Percentiles rank a stretch among this genome's conserved stretches.
Conservation (phyloP, 2,888 invertebrate genomes). For the Apodemia hepburni region DNA sequence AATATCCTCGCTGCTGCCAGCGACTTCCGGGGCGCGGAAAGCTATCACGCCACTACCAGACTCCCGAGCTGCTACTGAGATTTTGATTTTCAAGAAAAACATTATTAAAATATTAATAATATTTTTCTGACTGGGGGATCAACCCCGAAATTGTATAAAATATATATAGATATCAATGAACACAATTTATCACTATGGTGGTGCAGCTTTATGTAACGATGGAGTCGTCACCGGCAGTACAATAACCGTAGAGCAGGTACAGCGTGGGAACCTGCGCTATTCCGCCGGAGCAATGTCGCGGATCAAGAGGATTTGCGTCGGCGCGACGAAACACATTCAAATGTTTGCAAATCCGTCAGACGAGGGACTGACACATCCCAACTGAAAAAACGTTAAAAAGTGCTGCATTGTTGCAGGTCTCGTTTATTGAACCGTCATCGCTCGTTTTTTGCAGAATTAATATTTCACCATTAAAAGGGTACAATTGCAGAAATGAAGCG, state of each 20-base stretch:
- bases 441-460: conserved; percentile 33
- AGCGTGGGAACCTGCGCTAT: conserved; percentile 24
- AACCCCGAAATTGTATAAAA: no score
- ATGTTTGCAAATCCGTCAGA: conserved; percentile 38
- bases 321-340: conserved; percentile 37
- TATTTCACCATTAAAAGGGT: conserved; percentile 40
- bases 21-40: no score
- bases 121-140: no score
- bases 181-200: no score
- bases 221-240: neutral
- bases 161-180: no score
- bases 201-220: neutral
- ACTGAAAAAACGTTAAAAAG: conserved; percentile 33
- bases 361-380: conserved; percentile 35
- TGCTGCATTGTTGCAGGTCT: conserved; percentile 33
- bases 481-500: conserved; percentile 41
- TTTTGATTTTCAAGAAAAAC: no score
- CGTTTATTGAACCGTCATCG: conserved; percentile 57
- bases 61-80: no score
- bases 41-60: no score
- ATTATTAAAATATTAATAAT: no score
- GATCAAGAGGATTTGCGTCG: conserved; percentile 44
- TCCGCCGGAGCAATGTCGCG: conserved; percentile 32
- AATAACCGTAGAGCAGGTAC: neutral
- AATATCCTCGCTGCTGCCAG: no score